These are phyloP conservation scores for Plusia festucae DNA, from an alignment of 2,888 invertebrate genomes.

Conservation along the genomic window DNA sequence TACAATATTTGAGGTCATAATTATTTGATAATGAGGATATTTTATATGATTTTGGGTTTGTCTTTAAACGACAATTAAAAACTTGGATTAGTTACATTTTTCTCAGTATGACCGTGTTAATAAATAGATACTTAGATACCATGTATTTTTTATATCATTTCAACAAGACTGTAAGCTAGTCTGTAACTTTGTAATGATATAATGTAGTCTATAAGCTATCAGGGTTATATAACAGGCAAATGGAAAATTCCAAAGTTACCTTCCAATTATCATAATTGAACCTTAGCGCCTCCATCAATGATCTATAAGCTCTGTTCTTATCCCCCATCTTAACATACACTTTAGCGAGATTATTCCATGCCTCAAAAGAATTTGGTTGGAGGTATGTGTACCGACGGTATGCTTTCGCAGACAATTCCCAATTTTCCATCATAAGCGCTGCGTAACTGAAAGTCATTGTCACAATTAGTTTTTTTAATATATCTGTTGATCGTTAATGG, in stretches of 20 bases:
- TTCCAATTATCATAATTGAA: slow-evolving; percentile 98
- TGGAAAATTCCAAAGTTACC: slow-evolving; percentile 72
- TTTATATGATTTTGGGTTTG: too few species aligned
- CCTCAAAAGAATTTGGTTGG: slow-evolving; percentile 97
- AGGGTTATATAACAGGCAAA: too few species aligned
- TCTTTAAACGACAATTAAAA: too few species aligned
- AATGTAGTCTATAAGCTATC: too few species aligned
- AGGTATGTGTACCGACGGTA: slow-evolving; percentile 96
- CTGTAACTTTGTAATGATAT: too few species aligned
- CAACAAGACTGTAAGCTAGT: too few species aligned
- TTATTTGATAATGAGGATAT: too few species aligned
- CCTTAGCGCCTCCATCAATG: slow-evolving; percentile 96
- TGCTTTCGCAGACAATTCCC: slow-evolving; percentile 95
- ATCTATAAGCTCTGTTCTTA: slow-evolving; percentile 95
- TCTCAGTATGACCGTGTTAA: too few species aligned
- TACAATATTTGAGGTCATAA: too few species aligned
- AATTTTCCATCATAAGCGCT: slow-evolving; percentile 93
- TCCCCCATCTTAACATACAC: slow-evolving; percentile 96
- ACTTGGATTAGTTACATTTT: too few species aligned
- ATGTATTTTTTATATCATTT: too few species aligned
- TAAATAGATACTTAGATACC: too few species aligned
- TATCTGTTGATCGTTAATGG: background rate
- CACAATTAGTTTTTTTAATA: background rate
- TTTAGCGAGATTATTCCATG: slow-evolving; percentile 99
- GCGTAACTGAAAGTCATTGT: slow-evolving; percentile 89